Percentiles rank a stretch among this genome's conserved stretches.
phyloP scores from a whole-genome alignment of 2,113 vertebrate species.

The Pseudorectes ferrugineus region DNA sequence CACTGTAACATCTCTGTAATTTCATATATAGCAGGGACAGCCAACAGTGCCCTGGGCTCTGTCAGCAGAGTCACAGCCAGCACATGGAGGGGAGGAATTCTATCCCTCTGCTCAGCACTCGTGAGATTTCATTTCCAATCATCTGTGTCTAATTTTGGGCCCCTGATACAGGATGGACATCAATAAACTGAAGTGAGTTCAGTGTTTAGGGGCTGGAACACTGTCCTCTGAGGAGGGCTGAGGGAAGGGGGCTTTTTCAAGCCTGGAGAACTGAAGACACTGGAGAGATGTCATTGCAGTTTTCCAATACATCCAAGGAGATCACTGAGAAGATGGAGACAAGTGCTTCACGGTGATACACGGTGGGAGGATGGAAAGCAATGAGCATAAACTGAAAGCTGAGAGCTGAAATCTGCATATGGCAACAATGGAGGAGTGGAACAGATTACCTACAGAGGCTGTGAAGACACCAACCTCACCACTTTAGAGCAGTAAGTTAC shows the following conservation, averaged over 20 bases:
- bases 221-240: not conserved
- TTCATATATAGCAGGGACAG: not conserved
- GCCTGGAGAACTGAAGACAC: not conserved
- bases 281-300: not conserved
- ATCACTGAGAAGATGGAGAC: not conserved
- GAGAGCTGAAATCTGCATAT: rapidly evolving
- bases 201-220: not conserved
- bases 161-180: not conserved
- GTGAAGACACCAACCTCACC: not conserved
- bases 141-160: not conserved
- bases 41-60: not conserved
- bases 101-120: not conserved
- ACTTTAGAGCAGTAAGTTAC: not conserved
- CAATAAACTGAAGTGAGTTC: not conserved
- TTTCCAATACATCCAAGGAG: not conserved
- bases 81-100: not conserved
- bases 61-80: not conserved
- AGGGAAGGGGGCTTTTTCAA: not conserved
- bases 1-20: not conserved
- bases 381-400: not conserved
- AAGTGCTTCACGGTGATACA: not conserved
- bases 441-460: not conserved
- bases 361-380: not conserved
- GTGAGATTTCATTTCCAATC: not conserved
- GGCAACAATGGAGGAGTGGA: not conserved